Evolutionary conservation across 2,797 vertebrate genomes (phyloP).

Genomic region (Acipenser transmontanus): DNA sequence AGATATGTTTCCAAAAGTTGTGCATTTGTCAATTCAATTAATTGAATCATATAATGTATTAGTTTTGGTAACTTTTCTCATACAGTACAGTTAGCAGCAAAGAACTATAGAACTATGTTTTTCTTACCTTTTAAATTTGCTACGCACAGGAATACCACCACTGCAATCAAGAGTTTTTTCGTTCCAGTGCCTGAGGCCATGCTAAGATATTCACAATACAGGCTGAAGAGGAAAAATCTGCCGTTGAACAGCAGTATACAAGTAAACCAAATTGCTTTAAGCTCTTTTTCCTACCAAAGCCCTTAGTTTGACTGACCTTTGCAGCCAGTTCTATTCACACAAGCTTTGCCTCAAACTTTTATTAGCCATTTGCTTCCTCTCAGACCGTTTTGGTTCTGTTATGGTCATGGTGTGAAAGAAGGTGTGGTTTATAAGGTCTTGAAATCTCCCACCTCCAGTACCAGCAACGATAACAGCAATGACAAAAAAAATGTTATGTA

Average conservation of each 20-base stretch:
- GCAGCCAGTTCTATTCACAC: neutral
- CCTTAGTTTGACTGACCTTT: neutral
- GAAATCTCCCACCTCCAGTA: no score
- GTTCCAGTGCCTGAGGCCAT: neutral
- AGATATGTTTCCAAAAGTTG: neutral
- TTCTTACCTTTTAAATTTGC: neutral
- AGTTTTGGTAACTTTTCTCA: neutral
- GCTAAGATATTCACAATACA: neutral
- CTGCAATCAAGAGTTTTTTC: neutral
- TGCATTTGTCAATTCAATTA: neutral
- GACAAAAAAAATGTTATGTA: no score
- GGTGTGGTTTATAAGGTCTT: no score
- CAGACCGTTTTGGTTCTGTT: no score
- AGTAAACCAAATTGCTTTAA: neutral
- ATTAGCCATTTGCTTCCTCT: no score
- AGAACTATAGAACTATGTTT: neutral
- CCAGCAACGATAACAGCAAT: no score
- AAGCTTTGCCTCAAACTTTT: neutral
- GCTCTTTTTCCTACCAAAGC: neutral
- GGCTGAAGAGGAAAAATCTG: neutral
- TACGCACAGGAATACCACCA: neutral
- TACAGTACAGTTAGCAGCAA: neutral
- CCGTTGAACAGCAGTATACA: neutral
- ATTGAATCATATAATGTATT: neutral
- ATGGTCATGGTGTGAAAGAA: no score